Base-by-base conservation (phyloP, 1,140 invertebrate genomes). In the Chlorops oryzae region DNA sequence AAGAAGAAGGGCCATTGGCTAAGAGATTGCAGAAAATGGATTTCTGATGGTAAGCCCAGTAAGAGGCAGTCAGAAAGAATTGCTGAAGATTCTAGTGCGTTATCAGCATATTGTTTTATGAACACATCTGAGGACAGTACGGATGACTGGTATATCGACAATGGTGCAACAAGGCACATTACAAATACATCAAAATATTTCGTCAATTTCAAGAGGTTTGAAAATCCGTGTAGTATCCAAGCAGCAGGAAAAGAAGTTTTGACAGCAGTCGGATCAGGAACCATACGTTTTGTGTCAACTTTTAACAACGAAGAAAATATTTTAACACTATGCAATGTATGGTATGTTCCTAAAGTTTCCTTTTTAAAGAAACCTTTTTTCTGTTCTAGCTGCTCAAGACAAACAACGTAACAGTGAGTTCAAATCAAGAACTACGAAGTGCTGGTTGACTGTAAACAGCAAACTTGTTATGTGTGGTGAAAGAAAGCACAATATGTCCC, bases 341-440 rank as follows among this genome's bases (percentile, higher is more conserved):
- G 59, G 63, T 58, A 53, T 51, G 60, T 65, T 25, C 59, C 61
- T 24, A 50, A 59, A n/a, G 57, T 66, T 40, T 44, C 43, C 2
- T n/a, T n/a, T n/a, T n/a, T n/a, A n/a, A n/a, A 59, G 46, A 51
- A 68, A 66, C 51, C 39, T 68, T 22, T 64, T 70, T 51, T 70
- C 67, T 40, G 49, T 63, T 52, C 45, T 63, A 50, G 61, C 57
- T 28, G 59, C 59, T 13, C 58, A 42, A 5, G 40, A 42, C 23
- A 5, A 24, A 64, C 22, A 58, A 63, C 40, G 49, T 45, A 48
- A 60, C 5, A 48, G 32, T n/a, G 28, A 25, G 17, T 45, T 45
- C 22, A 25, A 34, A 12, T 32, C 43, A 46, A 28, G 13, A n/a
- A 12, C 23, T 13, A 32, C 27, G 22, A n/a, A n/a, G n/a, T n/a